Conservation (phyloP, 2,113 vertebrate genomes). For the Scophthalmus maximus region DNA sequence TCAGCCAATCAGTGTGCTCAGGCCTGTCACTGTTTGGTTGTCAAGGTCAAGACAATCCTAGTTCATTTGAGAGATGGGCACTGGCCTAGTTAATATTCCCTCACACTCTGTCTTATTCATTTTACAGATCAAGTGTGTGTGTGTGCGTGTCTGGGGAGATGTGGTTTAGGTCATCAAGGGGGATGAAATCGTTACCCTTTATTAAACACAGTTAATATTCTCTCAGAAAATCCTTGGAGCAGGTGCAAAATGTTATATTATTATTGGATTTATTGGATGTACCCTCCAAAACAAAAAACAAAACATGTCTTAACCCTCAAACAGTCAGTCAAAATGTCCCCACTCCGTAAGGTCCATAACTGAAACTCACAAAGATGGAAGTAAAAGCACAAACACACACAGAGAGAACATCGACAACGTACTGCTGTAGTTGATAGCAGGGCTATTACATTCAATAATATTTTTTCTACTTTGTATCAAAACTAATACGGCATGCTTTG, state of each 20-base stretch:
- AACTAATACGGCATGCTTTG: constrained; percentile 48
- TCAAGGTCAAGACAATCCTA: constrained; percentile 71
- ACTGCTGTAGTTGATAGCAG: constrained; percentile 45
- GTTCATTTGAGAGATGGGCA: constrained; percentile 55
- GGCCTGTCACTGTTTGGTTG: constrained; percentile 39
- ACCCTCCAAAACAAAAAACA: neutral
- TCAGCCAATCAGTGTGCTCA: constrained; percentile 62
- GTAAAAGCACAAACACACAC: neutral
- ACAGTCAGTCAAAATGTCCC: neutral
- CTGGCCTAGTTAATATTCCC: constrained; percentile 64
- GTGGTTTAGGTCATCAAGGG: constrained; percentile 45
- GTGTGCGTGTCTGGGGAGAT: neutral
- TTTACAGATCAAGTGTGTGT: constrained; percentile 35
- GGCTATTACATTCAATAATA: constrained; percentile 54
- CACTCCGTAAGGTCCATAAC: neutral
- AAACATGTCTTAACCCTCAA: neutral
- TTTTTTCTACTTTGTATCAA: constrained; percentile 49
- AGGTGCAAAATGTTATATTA: constrained; percentile 38
- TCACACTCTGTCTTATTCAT: constrained; percentile 30
- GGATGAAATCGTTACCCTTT: constrained; percentile 58
- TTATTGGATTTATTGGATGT: constrained; percentile 44
- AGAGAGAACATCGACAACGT: constrained; percentile 34
- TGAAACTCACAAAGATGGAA: neutral
- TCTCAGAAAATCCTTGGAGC: constrained; percentile 58
- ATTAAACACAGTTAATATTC: constrained; percentile 74